Conservation (phyloP, 1,140 invertebrate species). For the Polypedilum pembai region DNA sequence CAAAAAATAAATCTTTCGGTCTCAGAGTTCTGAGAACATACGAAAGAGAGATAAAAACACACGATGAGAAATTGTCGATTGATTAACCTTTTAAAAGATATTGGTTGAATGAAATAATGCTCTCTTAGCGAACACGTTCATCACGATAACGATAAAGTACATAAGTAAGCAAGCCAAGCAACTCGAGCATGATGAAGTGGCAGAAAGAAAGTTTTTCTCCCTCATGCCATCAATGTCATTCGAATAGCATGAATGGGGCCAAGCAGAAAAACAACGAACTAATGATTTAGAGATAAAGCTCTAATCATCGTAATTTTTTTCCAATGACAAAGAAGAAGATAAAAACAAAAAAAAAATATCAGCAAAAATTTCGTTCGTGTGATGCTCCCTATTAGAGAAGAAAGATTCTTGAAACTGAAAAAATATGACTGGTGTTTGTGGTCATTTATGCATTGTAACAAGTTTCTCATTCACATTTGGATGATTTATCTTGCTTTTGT, state of each 20-base stretch:
- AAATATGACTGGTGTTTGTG: not conserved
- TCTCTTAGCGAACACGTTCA: conserved; percentile 17
- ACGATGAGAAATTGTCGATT: not conserved
- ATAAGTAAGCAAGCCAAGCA: not conserved
- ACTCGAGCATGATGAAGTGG: conserved; percentile 1
- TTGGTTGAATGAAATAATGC: not conserved
- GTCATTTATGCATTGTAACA: conserved; percentile 11
- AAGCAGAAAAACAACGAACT: conserved; percentile 3
- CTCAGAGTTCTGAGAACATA: no score
- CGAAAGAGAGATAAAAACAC: no score
- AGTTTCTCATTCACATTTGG: not conserved
- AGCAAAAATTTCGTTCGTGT: not conserved
- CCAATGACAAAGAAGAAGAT: not conserved
- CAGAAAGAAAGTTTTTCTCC: not conserved
- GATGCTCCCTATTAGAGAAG: not conserved
- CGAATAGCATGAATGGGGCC: not conserved
- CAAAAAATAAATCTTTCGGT: no score
- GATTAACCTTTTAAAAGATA: conserved; percentile 13
- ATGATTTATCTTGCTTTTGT: not conserved
- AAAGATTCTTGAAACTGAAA: not conserved
- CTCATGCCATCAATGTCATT: not conserved
- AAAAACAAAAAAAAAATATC: not conserved
- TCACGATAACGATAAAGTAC: not conserved
- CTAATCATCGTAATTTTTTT: conserved; percentile 6
- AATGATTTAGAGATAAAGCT: conserved; percentile 18